phyloP scores from a whole-genome alignment of 1,140 invertebrate species.

The Drosophila miranda region DNA sequence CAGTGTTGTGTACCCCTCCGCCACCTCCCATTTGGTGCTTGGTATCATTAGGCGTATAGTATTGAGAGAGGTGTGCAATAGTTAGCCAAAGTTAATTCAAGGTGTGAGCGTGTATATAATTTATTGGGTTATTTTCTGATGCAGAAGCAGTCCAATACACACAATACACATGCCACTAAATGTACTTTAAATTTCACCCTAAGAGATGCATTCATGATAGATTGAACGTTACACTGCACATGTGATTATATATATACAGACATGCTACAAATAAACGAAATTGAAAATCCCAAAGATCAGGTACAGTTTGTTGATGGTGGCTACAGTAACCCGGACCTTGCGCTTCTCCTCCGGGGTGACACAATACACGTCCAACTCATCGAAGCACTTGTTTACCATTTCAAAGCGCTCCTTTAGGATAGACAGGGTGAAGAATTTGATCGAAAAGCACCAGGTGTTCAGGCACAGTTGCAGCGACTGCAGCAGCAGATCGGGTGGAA shows the following conservation, averaged over 20 bases:
- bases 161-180: constrained; percentile 28
- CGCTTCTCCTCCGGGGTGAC: constrained; percentile 22
- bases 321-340: constrained; percentile 26
- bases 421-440: constrained; percentile 31
- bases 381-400: constrained; percentile 32
- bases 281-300: constrained; percentile 25
- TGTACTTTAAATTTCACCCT: constrained; percentile 51
- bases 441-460: constrained; percentile 36
- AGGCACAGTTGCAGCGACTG: constrained; percentile 43
- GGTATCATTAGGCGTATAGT: constrained; percentile 65
- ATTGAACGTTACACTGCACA: constrained; percentile 66
- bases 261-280: constrained; percentile 46
- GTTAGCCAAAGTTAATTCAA: constrained; percentile 74
- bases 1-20: constrained; percentile 60
- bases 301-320: constrained; percentile 34
- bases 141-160: constrained; percentile 22
- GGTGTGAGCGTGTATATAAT: constrained; percentile 44
- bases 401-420: constrained; percentile 21
- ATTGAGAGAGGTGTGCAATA: constrained; percentile 61
- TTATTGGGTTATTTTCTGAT: constrained; percentile 47
- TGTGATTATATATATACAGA: constrained; percentile 70
- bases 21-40: constrained; percentile 62
- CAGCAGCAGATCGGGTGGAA: constrained; percentile 23
- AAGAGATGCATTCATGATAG: constrained; percentile 52
- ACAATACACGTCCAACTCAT: constrained; percentile 35